These are phyloP conservation scores for Anoplius nigerrimus DNA, from an alignment of 2,888 invertebrate species.

Conservation along the genomic window DNA sequence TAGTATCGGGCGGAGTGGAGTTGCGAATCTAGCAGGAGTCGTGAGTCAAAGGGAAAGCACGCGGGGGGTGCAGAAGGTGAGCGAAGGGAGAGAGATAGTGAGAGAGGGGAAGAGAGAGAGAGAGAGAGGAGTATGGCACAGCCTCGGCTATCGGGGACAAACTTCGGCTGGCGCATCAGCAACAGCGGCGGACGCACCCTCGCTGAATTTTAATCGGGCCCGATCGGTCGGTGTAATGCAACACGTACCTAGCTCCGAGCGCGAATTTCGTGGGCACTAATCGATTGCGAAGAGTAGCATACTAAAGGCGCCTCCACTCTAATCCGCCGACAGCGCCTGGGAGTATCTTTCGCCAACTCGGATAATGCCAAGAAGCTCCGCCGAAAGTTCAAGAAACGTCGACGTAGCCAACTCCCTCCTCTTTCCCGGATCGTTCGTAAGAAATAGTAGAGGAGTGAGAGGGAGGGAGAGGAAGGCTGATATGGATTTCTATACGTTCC, in stretches of 20 bases:
- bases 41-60: constrained; percentile 32
- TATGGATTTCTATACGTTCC: too few relatives aligned
- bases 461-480: too few relatives aligned
- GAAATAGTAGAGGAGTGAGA: too few relatives aligned
- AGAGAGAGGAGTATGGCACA: too few relatives aligned
- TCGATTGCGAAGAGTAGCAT: not conserved
- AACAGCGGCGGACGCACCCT: constrained; percentile 19
- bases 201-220: constrained; percentile 37
- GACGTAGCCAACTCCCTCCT: too few relatives aligned
- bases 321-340: too few relatives aligned
- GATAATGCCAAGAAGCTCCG: too few relatives aligned
- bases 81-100: not conserved
- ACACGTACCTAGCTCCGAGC: not conserved
- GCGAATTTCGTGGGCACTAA: constrained; percentile 4
- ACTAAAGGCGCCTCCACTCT: not conserved
- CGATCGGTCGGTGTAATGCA: constrained; percentile 17
- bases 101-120: too few relatives aligned
- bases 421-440: too few relatives aligned
- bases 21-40: constrained; percentile 25
- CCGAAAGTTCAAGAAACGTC: too few relatives aligned
- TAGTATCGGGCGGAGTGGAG: constrained; percentile 6
- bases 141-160: constrained; percentile 30
- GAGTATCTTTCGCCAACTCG: too few relatives aligned
- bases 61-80: too few relatives aligned
- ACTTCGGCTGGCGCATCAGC: constrained; percentile 26